Conservation (phyloP, 2,113 vertebrate genomes). For the Odocoileus hemionus region DNA sequence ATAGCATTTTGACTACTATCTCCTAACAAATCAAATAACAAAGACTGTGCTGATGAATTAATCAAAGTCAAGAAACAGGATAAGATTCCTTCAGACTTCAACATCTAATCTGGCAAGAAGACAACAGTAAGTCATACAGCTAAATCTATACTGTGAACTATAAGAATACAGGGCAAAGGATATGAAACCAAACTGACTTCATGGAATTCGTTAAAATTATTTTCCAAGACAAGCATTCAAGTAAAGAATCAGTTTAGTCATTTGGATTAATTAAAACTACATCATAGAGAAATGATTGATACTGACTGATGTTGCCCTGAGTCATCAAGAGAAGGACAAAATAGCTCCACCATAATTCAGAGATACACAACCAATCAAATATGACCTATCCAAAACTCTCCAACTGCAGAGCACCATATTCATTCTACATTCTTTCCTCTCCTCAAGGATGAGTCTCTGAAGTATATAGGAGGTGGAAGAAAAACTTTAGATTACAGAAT, state of each 20-base stretch:
- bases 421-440: not conserved
- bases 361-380: not conserved
- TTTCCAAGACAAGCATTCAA: not conserved
- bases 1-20: not conserved
- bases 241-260: not conserved
- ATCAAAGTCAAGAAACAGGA: not conserved
- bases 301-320: not conserved
- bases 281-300: not conserved
- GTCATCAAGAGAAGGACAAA: not conserved
- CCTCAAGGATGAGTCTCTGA: not conserved
- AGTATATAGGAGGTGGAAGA: not conserved
- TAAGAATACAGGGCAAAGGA: not conserved
- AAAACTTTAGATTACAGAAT: not conserved
- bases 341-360: not conserved
- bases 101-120: slow-evolving; percentile 11
- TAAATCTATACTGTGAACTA: not conserved
- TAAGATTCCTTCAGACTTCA: not conserved
- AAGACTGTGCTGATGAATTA: not conserved
- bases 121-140: not conserved
- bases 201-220: not conserved
- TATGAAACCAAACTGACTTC: not conserved
- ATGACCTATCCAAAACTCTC: not conserved
- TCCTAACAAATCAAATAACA: not conserved
- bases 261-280: not conserved
- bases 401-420: not conserved